Evolutionary conservation across 1,140 invertebrate genomes (phyloP).

Genomic region (Drosophila lacertosa): DNA sequence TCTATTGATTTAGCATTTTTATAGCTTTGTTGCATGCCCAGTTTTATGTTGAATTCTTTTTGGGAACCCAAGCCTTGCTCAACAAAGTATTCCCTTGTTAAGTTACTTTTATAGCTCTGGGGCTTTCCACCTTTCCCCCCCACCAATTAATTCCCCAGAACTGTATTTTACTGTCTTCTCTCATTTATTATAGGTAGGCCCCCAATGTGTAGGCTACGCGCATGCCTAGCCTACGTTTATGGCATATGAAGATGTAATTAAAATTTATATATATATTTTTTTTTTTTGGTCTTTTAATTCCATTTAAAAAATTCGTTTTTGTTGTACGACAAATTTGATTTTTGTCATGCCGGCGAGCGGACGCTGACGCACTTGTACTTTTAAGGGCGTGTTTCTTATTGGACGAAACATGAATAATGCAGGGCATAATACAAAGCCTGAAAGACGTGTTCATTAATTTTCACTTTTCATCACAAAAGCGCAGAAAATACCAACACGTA

Average conservation of each 20-base stretch:
- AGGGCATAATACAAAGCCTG: constrained; percentile 16
- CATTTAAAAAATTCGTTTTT: constrained; percentile 14
- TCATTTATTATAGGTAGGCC: too few species aligned
- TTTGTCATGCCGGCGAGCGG: constrained; percentile 10
- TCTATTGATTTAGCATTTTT: constrained; percentile 30
- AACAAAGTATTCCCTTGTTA: constrained; percentile 21
- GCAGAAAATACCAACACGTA: constrained; percentile 16
- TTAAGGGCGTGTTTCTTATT: constrained; percentile 46
- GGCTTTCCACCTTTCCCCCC: too few species aligned
- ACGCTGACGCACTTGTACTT: constrained; percentile 43
- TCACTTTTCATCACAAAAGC: constrained; percentile 56
- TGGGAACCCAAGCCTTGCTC: background rate
- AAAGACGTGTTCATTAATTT: constrained; percentile 34
- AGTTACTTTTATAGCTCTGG: constrained; percentile 9
- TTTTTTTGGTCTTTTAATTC: constrained; percentile 63
- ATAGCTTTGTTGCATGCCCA: background rate
- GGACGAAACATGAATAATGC: constrained; percentile 61
- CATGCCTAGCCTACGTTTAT: constrained; percentile 43
- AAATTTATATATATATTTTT: background rate
- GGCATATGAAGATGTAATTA: constrained; percentile 65
- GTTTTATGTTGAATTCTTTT: background rate
- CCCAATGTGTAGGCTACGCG: constrained; percentile 51
- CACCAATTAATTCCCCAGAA: constrained; percentile 6
- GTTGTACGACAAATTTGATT: constrained; percentile 27
- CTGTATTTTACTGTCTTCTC: constrained; percentile 12